Conservation (phyloP, 30 jellyfish, hydroid and myxozoan species). For the Rhopilema esculentum region DNA sequence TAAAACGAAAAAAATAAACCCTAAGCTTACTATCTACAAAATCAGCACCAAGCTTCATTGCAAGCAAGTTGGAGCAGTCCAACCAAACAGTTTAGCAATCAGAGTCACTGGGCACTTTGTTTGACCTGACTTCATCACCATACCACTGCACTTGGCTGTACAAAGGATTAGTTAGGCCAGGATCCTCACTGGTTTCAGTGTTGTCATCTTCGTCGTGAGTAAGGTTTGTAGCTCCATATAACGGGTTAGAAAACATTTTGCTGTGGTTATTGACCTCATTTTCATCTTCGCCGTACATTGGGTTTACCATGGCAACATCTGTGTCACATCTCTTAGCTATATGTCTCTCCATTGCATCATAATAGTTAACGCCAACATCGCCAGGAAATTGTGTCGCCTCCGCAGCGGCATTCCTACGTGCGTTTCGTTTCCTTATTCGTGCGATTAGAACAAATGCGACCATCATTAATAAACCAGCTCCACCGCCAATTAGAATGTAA, state of each 20-base stretch:
- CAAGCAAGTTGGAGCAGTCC: not conserved
- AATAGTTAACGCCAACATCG: not conserved
- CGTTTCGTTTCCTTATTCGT: not conserved
- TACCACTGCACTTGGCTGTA: not conserved
- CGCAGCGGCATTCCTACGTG: not conserved
- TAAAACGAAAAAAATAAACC: too few species aligned
- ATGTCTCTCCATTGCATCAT: conserved; percentile 31
- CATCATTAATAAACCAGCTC: conserved; percentile 21
- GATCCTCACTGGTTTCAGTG: conserved; percentile 2
- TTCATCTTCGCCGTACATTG: conserved; percentile 77
- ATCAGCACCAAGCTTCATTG: not conserved
- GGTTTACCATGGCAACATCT: conserved; percentile 34
- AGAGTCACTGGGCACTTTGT: conserved; percentile 1
- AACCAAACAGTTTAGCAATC: conserved; percentile 8
- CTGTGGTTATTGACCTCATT: conserved; percentile 49
- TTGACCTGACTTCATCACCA: not conserved
- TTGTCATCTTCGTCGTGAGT: conserved; percentile 14
- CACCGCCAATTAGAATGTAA: conserved; percentile 25
- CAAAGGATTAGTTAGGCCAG: conserved; percentile 20
- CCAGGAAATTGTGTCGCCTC: not conserved
- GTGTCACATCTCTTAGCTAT: conserved; percentile 11
- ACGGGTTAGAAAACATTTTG: conserved; percentile 39
- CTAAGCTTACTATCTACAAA: not conserved
- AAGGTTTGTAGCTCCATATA: conserved; percentile 12
- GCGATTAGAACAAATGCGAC: not conserved